Base-by-base conservation (phyloP, 2,797 vertebrate genomes). In the Hyperoplus lanceolatus region DNA sequence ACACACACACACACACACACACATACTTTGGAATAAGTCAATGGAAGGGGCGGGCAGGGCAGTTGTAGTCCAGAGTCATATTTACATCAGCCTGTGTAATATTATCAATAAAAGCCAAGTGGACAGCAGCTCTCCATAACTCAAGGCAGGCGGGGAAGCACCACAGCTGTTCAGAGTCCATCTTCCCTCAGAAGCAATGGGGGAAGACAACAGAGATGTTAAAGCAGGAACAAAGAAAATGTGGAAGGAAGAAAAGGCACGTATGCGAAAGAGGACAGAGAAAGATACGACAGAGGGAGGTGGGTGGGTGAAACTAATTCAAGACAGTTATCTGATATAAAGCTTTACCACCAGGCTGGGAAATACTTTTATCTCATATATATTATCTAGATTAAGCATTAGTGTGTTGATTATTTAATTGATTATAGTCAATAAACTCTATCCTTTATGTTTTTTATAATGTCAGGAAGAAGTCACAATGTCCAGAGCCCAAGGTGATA, bases 91-190 rank as follows among this genome's bases (percentile, higher is more conserved):
- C 73, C 83, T 56, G 69, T 90, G 89, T 94, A 91, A 93, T 92
- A 92, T 94, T 93, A 94, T 94, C 91, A 93, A 94, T 94, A 93
- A 95, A 95, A 94, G 87, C 83, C 87, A 87, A 90, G 75, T 82
- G 84, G 77, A 82, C 85, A 87, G 81, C 92, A 87, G 91, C 83
- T 82, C 53, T 21, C 77, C 71, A 83, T 95, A 93, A 94, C 82
- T 94, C 90, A 93, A 53, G 16, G 18, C 76, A 86, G 89, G 80
- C 90, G 89, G 90, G 83, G 81, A 29, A 89, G 82, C 88, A 72
- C 63, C 73, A 75, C 94, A 94, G 94, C 92, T 94, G 93, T 82
- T 93, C 61, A 55, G 75, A 86, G 83, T 89, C 90, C 89, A 77
- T 85, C 88, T 84, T 80, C 82, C 29, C 80, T 83, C 89, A 74